phyloP scores from a whole-genome alignment of 2,113 vertebrate species.

The Cyphomyrus plagiostoma region DNA sequence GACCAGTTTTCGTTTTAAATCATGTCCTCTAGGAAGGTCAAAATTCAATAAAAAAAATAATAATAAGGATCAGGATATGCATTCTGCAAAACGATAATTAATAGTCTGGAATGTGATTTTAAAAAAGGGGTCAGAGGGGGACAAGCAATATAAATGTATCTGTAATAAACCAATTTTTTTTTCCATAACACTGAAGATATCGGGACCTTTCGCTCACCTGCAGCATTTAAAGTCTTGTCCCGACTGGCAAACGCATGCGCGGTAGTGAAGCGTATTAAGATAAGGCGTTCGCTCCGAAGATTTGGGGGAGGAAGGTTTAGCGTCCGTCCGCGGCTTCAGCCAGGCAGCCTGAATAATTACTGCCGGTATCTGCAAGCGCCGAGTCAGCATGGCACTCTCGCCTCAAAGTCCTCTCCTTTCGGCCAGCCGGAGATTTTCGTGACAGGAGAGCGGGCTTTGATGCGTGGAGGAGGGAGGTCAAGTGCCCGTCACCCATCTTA shows the following conservation, averaged over 20 bases:
- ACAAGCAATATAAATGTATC: background rate
- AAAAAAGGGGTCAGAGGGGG: background rate
- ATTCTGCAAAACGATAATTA: background rate
- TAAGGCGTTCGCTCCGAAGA: background rate
- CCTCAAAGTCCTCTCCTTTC: background rate
- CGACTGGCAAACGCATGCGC: background rate
- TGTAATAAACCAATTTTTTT: background rate
- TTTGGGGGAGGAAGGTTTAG: background rate
- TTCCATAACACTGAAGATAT: background rate
- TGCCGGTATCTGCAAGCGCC: background rate
- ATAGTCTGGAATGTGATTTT: background rate
- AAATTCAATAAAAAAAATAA: background rate
- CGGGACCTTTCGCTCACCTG: background rate
- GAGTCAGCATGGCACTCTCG: background rate
- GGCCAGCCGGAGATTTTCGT: background rate
- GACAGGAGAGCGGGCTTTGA: slow-evolving; percentile 5
- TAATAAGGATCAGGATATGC: background rate
- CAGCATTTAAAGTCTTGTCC: background rate
- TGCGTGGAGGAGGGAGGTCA: background rate
- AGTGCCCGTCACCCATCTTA: background rate
- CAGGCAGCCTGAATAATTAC: background rate
- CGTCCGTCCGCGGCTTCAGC: background rate
- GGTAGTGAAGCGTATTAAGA: background rate
- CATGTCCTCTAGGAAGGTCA: background rate
- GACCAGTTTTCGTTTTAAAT: background rate